phyloP scores from a whole-genome alignment of 2,888 invertebrate genomes.

The Dichetophora obliterata region DNA sequence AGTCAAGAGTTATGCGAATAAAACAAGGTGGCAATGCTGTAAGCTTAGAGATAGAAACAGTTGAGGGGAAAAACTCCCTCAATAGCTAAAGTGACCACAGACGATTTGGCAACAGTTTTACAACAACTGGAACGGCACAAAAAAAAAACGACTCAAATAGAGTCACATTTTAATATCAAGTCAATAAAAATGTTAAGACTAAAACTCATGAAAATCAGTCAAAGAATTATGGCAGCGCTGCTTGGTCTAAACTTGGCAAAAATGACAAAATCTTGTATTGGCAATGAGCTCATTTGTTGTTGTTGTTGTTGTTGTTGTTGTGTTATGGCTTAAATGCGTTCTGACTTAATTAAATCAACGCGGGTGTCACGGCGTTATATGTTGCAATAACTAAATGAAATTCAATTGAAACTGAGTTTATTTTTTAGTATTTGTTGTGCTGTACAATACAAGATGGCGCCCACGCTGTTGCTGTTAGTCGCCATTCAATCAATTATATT shows the following conservation, averaged over 20 bases:
- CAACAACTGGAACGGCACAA: neutral
- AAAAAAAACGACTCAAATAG: slow-evolving; percentile 38
- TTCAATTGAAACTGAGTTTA: neutral
- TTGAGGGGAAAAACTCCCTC: neutral
- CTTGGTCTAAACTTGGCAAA: neutral
- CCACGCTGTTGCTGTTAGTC: neutral
- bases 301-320: neutral
- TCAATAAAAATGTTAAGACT: neutral
- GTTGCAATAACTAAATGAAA: slow-evolving; percentile 17
- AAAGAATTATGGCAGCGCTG: neutral
- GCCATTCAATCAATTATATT: neutral
- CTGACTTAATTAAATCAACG: neutral
- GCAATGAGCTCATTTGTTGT: slow-evolving; percentile 30
- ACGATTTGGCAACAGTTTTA: neutral
- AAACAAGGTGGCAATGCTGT: neutral
- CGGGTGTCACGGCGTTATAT: slow-evolving; percentile 1
- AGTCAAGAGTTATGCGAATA: neutral
- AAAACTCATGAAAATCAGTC: neutral
- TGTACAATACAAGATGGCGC: neutral
- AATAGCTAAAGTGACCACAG: neutral
- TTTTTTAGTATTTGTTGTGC: neutral
- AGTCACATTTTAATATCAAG: neutral
- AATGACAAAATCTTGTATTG: slow-evolving; percentile 8
- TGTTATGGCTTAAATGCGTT: neutral
- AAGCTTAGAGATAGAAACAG: neutral